Base-by-base conservation (phyloP, 2,797 vertebrate genomes). In the Percopsis omiscomaycus region DNA sequence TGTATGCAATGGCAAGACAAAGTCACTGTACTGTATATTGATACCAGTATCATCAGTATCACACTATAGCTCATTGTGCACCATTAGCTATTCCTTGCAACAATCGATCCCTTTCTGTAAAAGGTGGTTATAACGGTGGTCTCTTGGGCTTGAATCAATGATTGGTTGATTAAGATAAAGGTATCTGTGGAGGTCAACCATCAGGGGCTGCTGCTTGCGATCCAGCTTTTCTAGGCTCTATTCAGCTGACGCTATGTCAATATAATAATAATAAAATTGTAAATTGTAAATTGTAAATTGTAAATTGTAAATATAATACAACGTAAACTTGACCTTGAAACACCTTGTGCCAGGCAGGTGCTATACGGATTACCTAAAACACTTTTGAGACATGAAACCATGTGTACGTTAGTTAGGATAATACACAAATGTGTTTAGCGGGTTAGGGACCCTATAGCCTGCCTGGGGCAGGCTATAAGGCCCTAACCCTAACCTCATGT, bases 171-270 rank as follows among this genome's bases (percentile, higher is more conserved):
- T 71, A 67, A 80, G 85, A 86, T 89, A 89, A 89, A 84, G 67
- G 78, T 87, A 83, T 89, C 86, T 70, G 70, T 89, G 86, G 69
- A 70, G 63, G 79, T 68, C 60, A 69, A 57, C 30, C 16, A 58
- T 37, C 42, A 55, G 14, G 29, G 61, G 42, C 73, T 76, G 60
- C 64, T 78, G 75, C 63, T 77, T 77, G 15, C 85, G 78, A 69
- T 79, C 74, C 85, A 84, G 81, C 69, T 84, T 90, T 86, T 69
- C 85, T 77, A 73, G 84, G 84, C 82, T 86, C 75, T 22, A 22
- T 22, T 22, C 22, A 22, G 22, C 22, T 22, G 22, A 22, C 22
- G 22, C 22, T 22, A 22, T 22, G 22, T 22, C 10, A 32, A 15
- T 10, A 56, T 3, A 56, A 10, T 44, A 11, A n/a, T n/a, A n/a